Evolutionary conservation across 1,140 invertebrate species (phyloP), one percentile per base, ranked within the genome.

Genomic region (Argopecten irradians): DNA sequence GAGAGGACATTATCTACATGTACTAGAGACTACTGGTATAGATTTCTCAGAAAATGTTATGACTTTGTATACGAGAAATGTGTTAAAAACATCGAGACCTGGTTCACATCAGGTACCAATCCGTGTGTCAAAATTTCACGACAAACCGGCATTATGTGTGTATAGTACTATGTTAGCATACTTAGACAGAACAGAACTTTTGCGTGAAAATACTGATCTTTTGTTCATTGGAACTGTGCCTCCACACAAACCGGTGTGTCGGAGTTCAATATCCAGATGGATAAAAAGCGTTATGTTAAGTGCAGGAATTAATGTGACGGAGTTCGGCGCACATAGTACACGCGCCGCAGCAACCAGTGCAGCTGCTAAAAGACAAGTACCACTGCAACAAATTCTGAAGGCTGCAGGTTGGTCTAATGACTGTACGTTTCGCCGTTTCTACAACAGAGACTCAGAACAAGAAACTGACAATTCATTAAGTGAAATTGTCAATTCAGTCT

Each of bases 211-310:
- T 13, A 84, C 35, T 9, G 34, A 34, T 33, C 41, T 5, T 39
- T 13, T 90, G 19, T 88, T 91, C 43, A 88, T 91, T 28, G 87
- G 82, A 85, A 88, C 33, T 35, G 33, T 90, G 16, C 84, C 85
- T 82, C 87, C 88, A 0, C 83, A 85, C 83, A 87, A 91, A 83
- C 7, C 86, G 34, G 88, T 89, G 13, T 32, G 82, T 1, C 85
- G 34, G 36, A 43, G 39, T 33, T 89, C 90, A 35, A 84, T 91
- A 13, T 85, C 87, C 55, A 2, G 85, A 35, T 90, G 89, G 89
- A 86, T 90, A 43, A 89, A 89, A 87, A 7, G 11, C 3, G 46
- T 82, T 5, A 5, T 82, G 19, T 5, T 9, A 7, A 82, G 33
- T 82, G 22, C 71, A 28, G 71, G 71, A 7, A 82, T 82, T 28